These are phyloP conservation scores for Diceros bicornis DNA, from an alignment of 2,797 vertebrate genomes.

Conservation along the genomic window DNA sequence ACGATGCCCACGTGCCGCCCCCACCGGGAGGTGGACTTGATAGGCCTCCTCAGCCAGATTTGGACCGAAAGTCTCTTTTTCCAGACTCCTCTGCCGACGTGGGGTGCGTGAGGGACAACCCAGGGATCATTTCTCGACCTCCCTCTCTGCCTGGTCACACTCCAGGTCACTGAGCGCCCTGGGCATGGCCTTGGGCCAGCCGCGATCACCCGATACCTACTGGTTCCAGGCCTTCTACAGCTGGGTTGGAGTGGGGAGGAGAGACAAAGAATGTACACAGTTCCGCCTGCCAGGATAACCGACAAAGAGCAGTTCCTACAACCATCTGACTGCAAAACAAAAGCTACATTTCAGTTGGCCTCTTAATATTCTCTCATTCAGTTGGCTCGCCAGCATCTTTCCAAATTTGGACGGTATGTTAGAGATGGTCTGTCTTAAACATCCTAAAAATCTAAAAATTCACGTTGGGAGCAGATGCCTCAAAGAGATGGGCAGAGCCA, in stretches of 20 bases:
- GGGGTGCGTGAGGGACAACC: background rate
- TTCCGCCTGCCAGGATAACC: background rate
- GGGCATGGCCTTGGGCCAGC: background rate
- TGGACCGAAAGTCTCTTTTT: background rate
- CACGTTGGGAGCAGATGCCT: background rate
- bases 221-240: background rate
- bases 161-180: background rate
- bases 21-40: too few relatives aligned
- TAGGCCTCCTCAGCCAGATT: background rate
- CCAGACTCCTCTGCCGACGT: background rate
- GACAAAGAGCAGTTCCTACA: background rate
- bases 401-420: background rate
- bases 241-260: background rate
- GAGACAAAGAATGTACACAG: background rate
- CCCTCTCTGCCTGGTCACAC: background rate
- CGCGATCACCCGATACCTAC: background rate
- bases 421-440: background rate
- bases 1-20: rapidly evolving
- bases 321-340: background rate
- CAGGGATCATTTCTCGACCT: background rate
- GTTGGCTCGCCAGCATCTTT: background rate
- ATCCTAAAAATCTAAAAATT: background rate
- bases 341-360: background rate
- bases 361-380: background rate
- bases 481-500: background rate